These are phyloP conservation scores for Agonopterix arenella DNA, from an alignment of 2,888 invertebrate genomes.

Conservation along the genomic window DNA sequence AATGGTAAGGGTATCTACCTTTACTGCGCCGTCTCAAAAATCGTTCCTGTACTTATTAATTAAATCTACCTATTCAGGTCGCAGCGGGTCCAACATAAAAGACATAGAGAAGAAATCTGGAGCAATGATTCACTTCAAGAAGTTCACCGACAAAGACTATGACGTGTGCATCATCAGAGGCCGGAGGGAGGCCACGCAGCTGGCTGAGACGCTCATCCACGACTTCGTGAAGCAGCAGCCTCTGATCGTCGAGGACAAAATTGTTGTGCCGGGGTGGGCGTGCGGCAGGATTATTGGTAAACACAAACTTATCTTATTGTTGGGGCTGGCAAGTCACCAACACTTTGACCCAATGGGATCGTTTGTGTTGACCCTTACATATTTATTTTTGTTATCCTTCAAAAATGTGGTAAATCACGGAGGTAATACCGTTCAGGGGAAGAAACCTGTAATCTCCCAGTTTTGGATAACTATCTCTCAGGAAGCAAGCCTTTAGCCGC, in stretches of 20 bases:
- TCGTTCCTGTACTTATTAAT: no score
- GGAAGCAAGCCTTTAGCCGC: no score
- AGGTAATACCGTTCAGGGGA: no score
- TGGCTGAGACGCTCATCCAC: conserved; percentile 82
- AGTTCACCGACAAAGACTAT: conserved; percentile 74
- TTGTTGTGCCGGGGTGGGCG: conserved; percentile 80
- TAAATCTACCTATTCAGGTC: conserved; percentile 51
- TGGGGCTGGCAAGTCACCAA: not conserved
- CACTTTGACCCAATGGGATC: not conserved
- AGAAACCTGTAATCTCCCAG: no score
- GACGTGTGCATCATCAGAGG: conserved; percentile 86
- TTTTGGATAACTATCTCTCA: no score
- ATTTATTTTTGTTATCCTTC: no score
- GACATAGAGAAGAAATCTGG: conserved; percentile 84
- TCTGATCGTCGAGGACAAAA: conserved; percentile 79
- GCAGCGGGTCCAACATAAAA: conserved; percentile 86
- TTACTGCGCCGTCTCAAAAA: no score
- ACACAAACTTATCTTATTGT: conserved; percentile 4
- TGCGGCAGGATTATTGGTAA: conserved; percentile 84
- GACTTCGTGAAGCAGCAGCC: conserved; percentile 84
- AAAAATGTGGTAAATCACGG: no score
- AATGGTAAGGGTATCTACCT: no score
- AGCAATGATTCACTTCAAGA: conserved; percentile 75
- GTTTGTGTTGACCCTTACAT: no score
- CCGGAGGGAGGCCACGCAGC: conserved; percentile 77